Base-by-base conservation (phyloP, 2,113 vertebrate genomes). In the Periophthalmodon schlosseri region DNA sequence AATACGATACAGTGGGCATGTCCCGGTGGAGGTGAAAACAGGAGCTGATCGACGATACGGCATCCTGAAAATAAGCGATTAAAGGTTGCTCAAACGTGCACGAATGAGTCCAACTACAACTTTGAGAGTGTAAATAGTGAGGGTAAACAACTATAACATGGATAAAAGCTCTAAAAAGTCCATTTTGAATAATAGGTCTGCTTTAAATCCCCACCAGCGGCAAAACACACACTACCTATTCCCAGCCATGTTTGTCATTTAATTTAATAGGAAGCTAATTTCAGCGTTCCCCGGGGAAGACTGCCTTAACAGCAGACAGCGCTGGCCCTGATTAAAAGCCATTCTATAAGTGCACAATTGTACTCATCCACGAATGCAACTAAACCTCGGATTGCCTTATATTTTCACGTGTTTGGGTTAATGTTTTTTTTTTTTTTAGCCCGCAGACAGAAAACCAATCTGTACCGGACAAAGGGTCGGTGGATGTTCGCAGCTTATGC, bases 381-480 rank as follows among this genome's bases (percentile, higher is more conserved):
- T 13, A 65, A 39, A 36, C 15, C 63, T 11, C 34, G 20, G 8
- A n/a, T n/a, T 39, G 18, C 13, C 28, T 34, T 63, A 44, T 34
- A 68, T 65, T 56, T 68, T 75, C 66, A 64, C 16, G 56, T 84
- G 52, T 24, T 69, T 2, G 15, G 14, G 60, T 16, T 63, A 34
- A 63, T 34, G 60, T 34, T 2, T 63, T 63, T 34, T 33, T 34
- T 2, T 63, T 63, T 34, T 33, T 28, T 34, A 9, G 28, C 83
- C 80, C 65, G 61, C 70, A 72, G 85, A 78, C 44, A 72, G 71
- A 81, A 81, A 70, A 72, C 66, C 57, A 67, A 86, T 78, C 77
- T 72, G 73, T 76, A 74, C 70, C 67, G 63, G 73, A 81, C 70
- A 82, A 73, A 36, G 71, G 69, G 36, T 44, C 33, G 24, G 66